Base-by-base conservation (phyloP, 1,140 invertebrate species). In the Drosophila saltans region DNA sequence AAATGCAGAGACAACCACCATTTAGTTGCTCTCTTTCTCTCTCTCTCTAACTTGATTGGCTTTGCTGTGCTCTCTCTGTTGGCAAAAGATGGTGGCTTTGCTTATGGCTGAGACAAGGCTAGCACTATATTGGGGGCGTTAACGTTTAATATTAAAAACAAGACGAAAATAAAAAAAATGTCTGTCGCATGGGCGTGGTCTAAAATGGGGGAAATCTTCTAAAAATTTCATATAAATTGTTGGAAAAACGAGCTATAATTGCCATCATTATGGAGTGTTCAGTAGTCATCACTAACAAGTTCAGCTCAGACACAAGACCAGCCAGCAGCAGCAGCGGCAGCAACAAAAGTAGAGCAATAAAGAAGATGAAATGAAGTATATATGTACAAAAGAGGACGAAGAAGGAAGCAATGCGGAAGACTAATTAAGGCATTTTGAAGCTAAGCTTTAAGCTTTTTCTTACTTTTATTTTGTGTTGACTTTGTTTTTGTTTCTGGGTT, bases 201-300 rank as follows among this genome's bases (percentile, higher is more conserved):
- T 67, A 3, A 61, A 28, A 24, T 10, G 21, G 36, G 39, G 69
- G 68, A 75, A 74, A 66, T 52, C 57, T 60, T 62, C 58, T 48
- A 72, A 89, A 89, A 89, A 89, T 89, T 84, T 88, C 78, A 89
- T 84, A 89, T 89, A 89, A 89, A 89, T 89, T 89, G 84, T 91
- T 91, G 86, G 90, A 88, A 91, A 91, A 91, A 91, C 90, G 90
- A 91, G 90, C 83, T 88, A 91, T 91, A 91, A 91, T 91, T 91
- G 88, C 86, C 83, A 86, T 91, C 90, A 91, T 91, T 91, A 91
- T 90, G 90, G 90, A 91, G 90, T 91, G 90, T 91, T 86, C 83
- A 88, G 83, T 52, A 52, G 45, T 52, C 45, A 52, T 52, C 72
- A 72, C 75, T 78, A 63, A 72, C 77, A 88, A 89, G 84, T 83